A percentile compares a stretch with the other conserved stretches of the same genome.
Evolutionary conservation across 2,797 vertebrate species (phyloP).

Genomic region (Falco columbarius): DNA sequence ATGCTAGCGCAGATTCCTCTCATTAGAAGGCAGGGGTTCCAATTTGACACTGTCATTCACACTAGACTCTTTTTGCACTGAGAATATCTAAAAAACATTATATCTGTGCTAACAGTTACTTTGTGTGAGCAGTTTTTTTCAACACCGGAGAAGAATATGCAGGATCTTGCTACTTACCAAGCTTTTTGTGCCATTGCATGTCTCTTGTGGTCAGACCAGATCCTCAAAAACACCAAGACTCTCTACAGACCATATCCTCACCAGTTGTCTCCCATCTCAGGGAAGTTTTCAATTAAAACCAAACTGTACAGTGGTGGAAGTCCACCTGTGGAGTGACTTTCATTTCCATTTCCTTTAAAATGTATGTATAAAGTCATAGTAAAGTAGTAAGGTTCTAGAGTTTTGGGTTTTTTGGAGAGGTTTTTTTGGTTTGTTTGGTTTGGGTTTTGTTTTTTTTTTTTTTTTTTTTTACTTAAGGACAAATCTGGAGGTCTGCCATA

Average conservation of each 20-base stretch:
- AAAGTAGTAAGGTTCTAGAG: neutral
- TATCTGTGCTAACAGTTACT: neutral
- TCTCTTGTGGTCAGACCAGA: neutral
- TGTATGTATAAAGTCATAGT: neutral
- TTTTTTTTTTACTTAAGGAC: neutral
- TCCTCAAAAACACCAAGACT: accelerated
- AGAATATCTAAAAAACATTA: neutral
- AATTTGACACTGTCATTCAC: neutral
- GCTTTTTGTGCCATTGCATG: neutral
- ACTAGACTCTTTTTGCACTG: neutral
- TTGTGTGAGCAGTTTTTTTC: neutral
- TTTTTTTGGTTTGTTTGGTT: neutral
- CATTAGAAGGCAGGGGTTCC: neutral
- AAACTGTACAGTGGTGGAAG: neutral
- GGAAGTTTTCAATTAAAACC: neutral
- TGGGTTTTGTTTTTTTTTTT: neutral
- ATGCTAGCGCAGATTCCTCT: neutral
- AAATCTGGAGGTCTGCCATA: neutral
- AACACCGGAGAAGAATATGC: neutral
- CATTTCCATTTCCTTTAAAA: neutral
- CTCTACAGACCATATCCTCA: neutral
- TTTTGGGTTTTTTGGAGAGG: neutral
- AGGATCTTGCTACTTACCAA: neutral
- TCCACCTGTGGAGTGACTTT: neutral
- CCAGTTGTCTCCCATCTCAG: neutral